Evolutionary conservation across 2,888 invertebrate genomes (phyloP).

Genomic region (Chrysolina americana): DNA sequence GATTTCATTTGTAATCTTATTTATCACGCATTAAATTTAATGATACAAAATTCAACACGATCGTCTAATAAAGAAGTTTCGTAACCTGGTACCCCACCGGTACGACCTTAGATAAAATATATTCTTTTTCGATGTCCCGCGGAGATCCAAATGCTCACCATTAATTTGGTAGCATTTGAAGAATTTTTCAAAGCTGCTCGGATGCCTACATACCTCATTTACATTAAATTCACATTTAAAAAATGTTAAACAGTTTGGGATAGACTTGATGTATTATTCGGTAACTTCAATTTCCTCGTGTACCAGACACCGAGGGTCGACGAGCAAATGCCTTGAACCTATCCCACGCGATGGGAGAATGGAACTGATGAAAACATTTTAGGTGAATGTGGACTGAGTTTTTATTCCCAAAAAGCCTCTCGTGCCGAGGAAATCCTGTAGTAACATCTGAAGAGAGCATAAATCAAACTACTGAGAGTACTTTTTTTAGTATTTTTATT

Average conservation of each 20-base stretch:
- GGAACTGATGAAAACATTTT: background rate
- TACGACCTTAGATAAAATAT: constrained; percentile 52
- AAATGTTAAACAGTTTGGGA: constrained; percentile 39
- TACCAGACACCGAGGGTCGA: constrained; percentile 11
- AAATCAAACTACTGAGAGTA: too few relatives aligned
- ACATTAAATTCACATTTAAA: constrained; percentile 51
- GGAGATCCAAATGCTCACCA: constrained; percentile 54
- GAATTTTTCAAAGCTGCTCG: constrained; percentile 48
- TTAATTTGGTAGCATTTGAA: constrained; percentile 55
- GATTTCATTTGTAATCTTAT: constrained; percentile 29
- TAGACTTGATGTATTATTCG: constrained; percentile 23
- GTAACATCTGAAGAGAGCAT: too few relatives aligned
- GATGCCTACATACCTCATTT: constrained; percentile 44
- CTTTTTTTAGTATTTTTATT: too few relatives aligned
- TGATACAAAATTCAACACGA: constrained; percentile 34
- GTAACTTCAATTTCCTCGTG: constrained; percentile 13
- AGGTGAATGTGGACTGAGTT: background rate
- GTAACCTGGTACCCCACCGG: constrained; percentile 44
- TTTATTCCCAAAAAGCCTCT: background rate
- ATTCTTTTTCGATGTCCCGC: constrained; percentile 51
- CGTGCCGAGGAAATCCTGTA: too few relatives aligned
- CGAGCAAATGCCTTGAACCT: background rate
- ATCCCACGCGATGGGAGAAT: background rate
- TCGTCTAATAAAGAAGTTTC: constrained; percentile 44
- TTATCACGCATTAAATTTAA: constrained; percentile 29